Base-by-base conservation (phyloP, 2,797 vertebrate genomes). In the Lithobates sylvaticus region DNA sequence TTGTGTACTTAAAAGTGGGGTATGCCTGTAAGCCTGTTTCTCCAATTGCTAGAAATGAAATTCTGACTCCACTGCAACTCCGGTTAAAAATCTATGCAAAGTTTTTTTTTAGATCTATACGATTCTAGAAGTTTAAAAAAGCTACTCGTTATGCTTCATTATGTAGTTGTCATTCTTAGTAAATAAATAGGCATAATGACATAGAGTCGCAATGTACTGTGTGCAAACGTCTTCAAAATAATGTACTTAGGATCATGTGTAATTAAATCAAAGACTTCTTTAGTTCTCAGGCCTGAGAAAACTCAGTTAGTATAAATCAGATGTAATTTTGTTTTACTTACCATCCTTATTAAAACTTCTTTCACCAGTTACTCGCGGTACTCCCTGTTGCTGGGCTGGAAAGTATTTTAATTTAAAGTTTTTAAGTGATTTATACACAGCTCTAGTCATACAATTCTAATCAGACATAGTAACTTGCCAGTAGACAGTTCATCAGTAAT, bases 401-500 rank as follows among this genome's bases (percentile, higher is more conserved):
- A 18, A 21, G 61, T 21, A 64, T 34, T 76, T 54, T 78, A 34
- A 58, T 44, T 73, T 44, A 54, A 73, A 84, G 39, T 78, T 74
- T 32, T 32, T 32, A 79, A 76, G 32, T 75, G 80, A 74, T 87
- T 70, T 84, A 68, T 82, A 69, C 34, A 29, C 29, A n/a, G 68
- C 39, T 79, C 80, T 29, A 73, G 58, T 80, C 70, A 84, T 84
- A 65, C 61, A 86, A 82, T 86, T 86, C 50, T 72, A 71, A 75
- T 82, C 50, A 68, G 69, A 79, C 21, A 23, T n/a, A 61, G 71
- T 70, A 47, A 84, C 81, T 68, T 70, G 32, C 81, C 72, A 39
- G 61, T 58, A 87, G 81, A 83, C 86, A 83, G 80, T 87, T 83
- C 86, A 83, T 84, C 76, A 75, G 81, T 87, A 84, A 87, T 84